phyloP scores from a whole-genome alignment of 2,113 vertebrate species.

The Syrmaticus mikado region DNA sequence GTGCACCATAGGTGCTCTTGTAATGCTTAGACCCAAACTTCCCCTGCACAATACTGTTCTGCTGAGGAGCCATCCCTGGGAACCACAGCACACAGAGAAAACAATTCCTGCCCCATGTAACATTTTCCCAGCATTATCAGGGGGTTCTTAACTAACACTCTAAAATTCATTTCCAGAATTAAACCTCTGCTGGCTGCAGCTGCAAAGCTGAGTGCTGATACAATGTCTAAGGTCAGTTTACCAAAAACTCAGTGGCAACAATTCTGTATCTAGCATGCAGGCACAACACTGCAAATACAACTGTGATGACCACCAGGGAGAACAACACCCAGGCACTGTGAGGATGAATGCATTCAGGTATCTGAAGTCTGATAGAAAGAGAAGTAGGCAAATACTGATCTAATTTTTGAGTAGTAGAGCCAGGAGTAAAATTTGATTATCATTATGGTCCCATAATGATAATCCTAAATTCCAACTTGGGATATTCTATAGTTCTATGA shows the following conservation, averaged over 20 bases:
- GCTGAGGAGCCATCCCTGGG: not conserved
- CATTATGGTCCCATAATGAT: no score
- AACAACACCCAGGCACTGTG: not conserved
- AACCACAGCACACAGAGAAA: not conserved
- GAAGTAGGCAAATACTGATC: not conserved
- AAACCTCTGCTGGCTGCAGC: rapidly evolving
- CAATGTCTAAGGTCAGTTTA: no score
- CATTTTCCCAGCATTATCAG: not conserved
- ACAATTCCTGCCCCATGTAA: not conserved
- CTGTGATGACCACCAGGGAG: not conserved
- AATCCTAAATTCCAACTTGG: no score
- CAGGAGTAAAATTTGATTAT: no score
- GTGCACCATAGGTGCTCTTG: not conserved
- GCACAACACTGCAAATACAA: not conserved
- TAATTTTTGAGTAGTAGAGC: no score
- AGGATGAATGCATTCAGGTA: not conserved
- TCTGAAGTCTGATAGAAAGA: not conserved
- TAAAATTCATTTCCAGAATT: not conserved
- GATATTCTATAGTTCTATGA: no score
- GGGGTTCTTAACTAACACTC: not conserved
- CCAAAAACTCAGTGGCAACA: rapidly evolving
- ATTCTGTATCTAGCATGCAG: rapidly evolving
- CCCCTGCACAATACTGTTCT: not conserved
- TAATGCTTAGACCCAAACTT: not conserved
- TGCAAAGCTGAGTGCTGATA: not conserved